phyloP scores from a whole-genome alignment of 1,140 invertebrate species.

The Aphidius gifuensis region DNA sequence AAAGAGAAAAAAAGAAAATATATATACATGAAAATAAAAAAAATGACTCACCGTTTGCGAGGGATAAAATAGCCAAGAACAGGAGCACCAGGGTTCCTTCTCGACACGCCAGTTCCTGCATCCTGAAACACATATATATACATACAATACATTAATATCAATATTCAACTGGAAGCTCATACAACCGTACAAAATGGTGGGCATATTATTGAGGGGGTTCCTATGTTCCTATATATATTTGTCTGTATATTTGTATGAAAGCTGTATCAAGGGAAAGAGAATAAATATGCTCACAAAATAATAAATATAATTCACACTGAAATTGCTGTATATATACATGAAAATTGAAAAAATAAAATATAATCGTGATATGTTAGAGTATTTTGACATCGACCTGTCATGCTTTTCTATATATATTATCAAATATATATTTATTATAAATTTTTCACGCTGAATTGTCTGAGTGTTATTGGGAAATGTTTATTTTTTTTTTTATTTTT shows the following conservation, averaged over 20 bases:
- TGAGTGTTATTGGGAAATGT: too few species aligned
- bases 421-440: too few species aligned
- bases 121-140: slow-evolving; percentile 40
- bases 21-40: slow-evolving; percentile 2
- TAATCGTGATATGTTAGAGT: not conserved
- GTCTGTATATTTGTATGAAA: not conserved
- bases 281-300: too few species aligned
- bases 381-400: slow-evolving; percentile 14
- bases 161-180: slow-evolving; percentile 1
- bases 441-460: too few species aligned
- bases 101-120: slow-evolving; percentile 44
- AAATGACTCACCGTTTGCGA: slow-evolving; percentile 51
- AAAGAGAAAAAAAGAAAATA: not conserved
- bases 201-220: too few species aligned
- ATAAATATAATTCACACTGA: too few species aligned
- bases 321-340: too few species aligned
- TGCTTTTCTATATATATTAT: too few species aligned
- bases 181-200: slow-evolving; percentile 10
- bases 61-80: slow-evolving; percentile 39
- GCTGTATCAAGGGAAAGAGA: too few species aligned
- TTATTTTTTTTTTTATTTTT: too few species aligned
- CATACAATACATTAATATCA: slow-evolving; percentile 24
- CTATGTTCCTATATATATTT: not conserved
- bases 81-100: slow-evolving; percentile 39
- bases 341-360: too few species aligned